Evolutionary conservation across 2,888 invertebrate genomes (phyloP), one percentile per base, ranked within the genome.

Genomic region (Gortyna flavago): DNA sequence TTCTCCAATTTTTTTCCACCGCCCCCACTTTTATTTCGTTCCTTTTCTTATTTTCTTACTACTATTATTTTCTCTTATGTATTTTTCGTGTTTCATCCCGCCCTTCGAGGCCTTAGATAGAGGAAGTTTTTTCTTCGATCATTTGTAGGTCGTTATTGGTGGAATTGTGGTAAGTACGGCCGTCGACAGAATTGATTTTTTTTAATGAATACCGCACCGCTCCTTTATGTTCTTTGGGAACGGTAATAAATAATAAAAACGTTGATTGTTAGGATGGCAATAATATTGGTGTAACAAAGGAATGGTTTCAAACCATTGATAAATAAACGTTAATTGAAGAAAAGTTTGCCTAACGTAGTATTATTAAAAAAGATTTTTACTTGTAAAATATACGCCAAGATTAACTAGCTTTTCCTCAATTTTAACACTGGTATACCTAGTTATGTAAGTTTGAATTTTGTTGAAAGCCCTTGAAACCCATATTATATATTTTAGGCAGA

Each of bases 21-120:
- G 91, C 93, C 94, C 94, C 94, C 94, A 94, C 94, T 95, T 95
- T 95, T 95, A 95, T 95, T 95, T 94, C 93, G 92, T 93, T 94
- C 93, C 93, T 94, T 94, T 94, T 86, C 85, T 88, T 94, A 94
- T 95, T 95, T 95, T 94, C 94, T 93, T 94, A 94, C 94, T 95
- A 95, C 93, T 96, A 96, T 95, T 96, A 95, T 95, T 95, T 95
- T 95, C 94, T 95, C 93, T 94, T 95, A 95, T 95, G 95, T 96
- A 95, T 95, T 95, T 95, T 94, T 95, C 94, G 94, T 95, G 95
- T 95, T 95, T 94, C 95, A 93, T 94, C 93, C 93, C 93, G 90
- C 92, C 90, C 90, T 88, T 89, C 89, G 86, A 87, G 89, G 89
- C 91, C 88, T 91, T 69, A 67, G 79, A 75, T 90, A 90, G 87